Evolutionary conservation across 1,140 invertebrate genomes (phyloP), one percentile per base, ranked within the genome.

Genomic region (Aethina tumida): DNA sequence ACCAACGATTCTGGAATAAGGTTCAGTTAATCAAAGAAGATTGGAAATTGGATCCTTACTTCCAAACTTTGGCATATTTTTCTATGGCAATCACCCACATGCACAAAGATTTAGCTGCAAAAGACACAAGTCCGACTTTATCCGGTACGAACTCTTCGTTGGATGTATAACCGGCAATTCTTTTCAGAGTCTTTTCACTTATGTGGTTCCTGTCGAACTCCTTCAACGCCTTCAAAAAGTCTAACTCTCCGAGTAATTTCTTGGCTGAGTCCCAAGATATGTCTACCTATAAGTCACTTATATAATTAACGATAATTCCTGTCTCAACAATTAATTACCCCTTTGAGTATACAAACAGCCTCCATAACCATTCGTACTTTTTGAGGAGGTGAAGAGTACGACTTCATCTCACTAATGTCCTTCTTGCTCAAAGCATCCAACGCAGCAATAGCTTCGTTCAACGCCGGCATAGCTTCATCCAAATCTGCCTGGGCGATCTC

Each of bases 21-120:
- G 9, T 8, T 6, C 5, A 12, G n/a, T 28, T 12, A 10, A 28
- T 28, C 5, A 5, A 28, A 28, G 26, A 6, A 5, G 14, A 9
- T 15, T n/a, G n/a, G 12, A 36, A 9, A 19, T 27, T 14, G 8
- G 20, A 15, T 3, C 61, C 63, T 64, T 52, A 81, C 77, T 75
- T 81, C 65, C 79, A 90, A 27, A 91, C 77, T 65, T 83, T 81
- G 3, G 79, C 86, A 57, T 92, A 92, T 53, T 89, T 78, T 56
- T 91, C 83, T 62, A 92, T 91, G 3, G 87, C 87, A 43, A 84
- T 69, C n/a, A 91, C 87, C 89, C 87, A 91, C 56, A 84, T 76
- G 56, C 84, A 86, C 12, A 92, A 63, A 9, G 84, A 89, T 63
- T 85, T 86, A 7, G 85, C 84, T 2, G 86, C 87, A 2, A 70